A percentile compares a stretch with the other conserved stretches of the same genome.
These are phyloP conservation scores for Drosophila mettleri DNA, from an alignment of 2,888 invertebrate species.

Conservation along the genomic window DNA sequence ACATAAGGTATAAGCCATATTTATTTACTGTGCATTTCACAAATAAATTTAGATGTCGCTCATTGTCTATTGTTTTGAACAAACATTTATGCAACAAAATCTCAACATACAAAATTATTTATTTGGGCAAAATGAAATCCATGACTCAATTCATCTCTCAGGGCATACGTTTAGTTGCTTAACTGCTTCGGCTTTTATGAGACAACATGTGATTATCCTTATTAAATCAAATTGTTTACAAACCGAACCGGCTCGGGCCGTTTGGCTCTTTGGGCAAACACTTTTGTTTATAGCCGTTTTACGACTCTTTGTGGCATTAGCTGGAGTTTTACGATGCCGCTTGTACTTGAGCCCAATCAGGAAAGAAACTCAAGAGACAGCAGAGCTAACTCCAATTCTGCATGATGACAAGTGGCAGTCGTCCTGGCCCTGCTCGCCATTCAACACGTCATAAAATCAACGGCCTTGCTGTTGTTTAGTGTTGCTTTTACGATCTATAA, in stretches of 20 bases:
- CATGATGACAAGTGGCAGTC: conserved; percentile 63
- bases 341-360: conserved; percentile 72
- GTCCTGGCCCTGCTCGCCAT: conserved; percentile 55
- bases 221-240: conserved; percentile 64
- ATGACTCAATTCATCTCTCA: conserved; percentile 31
- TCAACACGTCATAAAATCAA: conserved; percentile 81
- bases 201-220: conserved; percentile 55
- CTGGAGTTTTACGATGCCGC: conserved; percentile 74
- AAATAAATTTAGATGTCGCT: neutral
- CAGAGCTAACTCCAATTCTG: conserved; percentile 14
- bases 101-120: neutral
- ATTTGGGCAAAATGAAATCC: neutral
- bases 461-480: conserved; percentile 64
- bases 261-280: conserved; percentile 40
- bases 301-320: conserved; percentile 72
- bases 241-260: conserved; percentile 36
- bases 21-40: neutral
- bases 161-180: conserved; percentile 36
- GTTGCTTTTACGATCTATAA: conserved; percentile 80
- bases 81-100: neutral
- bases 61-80: neutral
- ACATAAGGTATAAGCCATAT: neutral
- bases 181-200: conserved; percentile 37
- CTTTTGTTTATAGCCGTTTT: conserved; percentile 78
- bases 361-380: conserved; percentile 37